phyloP scores from a whole-genome alignment of 2,113 vertebrate genomes.

The Protobothrops flavoviridis region DNA sequence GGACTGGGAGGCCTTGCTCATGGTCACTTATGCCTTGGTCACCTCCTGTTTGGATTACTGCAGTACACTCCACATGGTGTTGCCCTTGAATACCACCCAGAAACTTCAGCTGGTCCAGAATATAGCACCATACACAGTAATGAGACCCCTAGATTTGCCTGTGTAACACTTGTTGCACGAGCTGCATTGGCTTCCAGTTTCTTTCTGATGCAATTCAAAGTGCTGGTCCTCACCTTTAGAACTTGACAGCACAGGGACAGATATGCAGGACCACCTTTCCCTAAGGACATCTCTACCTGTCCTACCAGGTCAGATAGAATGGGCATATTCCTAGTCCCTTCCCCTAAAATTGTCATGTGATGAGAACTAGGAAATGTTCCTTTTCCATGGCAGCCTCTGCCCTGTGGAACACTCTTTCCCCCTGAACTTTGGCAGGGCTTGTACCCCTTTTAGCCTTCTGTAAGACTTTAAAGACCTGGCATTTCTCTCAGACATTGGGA shows the following conservation, averaged over 20 bases:
- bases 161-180: not conserved
- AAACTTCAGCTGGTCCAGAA: not conserved
- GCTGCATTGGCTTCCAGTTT: not conserved
- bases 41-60: not conserved
- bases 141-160: not conserved
- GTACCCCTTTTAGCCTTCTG: not conserved
- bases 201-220: not conserved
- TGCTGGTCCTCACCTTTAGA: not conserved
- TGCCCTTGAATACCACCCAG: not conserved
- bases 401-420: not conserved
- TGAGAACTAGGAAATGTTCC: not conserved
- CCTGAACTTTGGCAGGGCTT: not conserved
- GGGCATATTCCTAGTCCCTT: not conserved
- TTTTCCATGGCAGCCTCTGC: not conserved
- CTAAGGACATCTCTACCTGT: not conserved
- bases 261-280: not conserved
- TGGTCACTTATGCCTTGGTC: not conserved
- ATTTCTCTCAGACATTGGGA: not conserved
- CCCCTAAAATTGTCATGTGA: not conserved
- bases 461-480: not conserved
- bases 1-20: not conserved
- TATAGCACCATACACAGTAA: not conserved
- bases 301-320: not conserved
- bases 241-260: not conserved
- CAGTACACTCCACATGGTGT: not conserved